A percentile compares a stretch with the other conserved stretches of the same genome.
These are phyloP conservation scores for Galleria mellonella DNA, from an alignment of 1,140 invertebrate species.

Conservation along the genomic window DNA sequence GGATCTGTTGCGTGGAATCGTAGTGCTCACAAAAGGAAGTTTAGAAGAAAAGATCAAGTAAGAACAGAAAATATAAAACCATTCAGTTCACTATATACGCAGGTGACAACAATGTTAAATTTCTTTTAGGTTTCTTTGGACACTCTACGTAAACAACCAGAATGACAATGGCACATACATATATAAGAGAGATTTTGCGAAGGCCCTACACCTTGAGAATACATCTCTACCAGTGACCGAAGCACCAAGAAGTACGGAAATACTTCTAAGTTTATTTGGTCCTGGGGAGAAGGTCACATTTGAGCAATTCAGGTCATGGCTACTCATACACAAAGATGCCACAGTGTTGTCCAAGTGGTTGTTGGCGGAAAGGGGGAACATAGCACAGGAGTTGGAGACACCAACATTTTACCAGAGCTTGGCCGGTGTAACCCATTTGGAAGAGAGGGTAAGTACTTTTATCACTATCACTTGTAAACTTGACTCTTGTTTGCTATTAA, in stretches of 20 bases:
- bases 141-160: conserved; percentile 89
- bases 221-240: conserved; percentile 42
- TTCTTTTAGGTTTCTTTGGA: conserved; percentile 84
- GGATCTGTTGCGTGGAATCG: conserved; percentile 88
- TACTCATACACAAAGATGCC: conserved; percentile 81
- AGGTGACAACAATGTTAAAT: background rate
- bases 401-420: conserved; percentile 94
- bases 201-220: conserved; percentile 78
- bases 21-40: conserved; percentile 87
- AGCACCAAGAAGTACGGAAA: conserved; percentile 52
- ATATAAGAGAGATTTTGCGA: conserved; percentile 83
- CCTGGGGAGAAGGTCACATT: conserved; percentile 77
- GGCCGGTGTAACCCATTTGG: conserved; percentile 90
- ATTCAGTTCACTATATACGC: background rate
- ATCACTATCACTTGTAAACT: background rate
- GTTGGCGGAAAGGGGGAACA: conserved; percentile 80
- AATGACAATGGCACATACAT: conserved; percentile 86
- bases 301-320: conserved; percentile 84
- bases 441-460: conserved; percentile 78
- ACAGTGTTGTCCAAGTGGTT: conserved; percentile 90
- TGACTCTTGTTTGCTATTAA: too few relatives aligned
- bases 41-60: conserved; percentile 91
- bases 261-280: conserved; percentile 72
- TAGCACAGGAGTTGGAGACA: conserved; percentile 88
- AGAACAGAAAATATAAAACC: conserved; percentile 31